phyloP scores from a whole-genome alignment of 1,140 invertebrate species.

The Galleria mellonella region DNA sequence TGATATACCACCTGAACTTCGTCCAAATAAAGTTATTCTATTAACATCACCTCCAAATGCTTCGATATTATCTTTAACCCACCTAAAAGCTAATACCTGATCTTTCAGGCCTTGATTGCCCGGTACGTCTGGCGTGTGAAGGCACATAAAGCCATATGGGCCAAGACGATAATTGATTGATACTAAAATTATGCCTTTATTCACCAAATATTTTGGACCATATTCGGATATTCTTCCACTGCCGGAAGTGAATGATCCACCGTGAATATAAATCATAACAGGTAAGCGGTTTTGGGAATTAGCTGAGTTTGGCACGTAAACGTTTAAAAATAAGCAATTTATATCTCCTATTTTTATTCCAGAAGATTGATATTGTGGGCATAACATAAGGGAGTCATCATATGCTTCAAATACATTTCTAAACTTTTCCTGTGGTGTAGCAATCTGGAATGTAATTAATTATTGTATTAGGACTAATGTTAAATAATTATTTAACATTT shows the following conservation, averaged over 20 bases:
- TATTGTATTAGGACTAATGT: not conserved
- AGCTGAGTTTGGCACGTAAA: constrained; percentile 37
- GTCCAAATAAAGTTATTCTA: constrained; percentile 78
- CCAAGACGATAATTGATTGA: constrained; percentile 78
- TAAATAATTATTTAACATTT: not conserved
- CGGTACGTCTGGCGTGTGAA: constrained; percentile 76
- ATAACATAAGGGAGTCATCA: constrained; percentile 18
- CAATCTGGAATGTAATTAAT: constrained; percentile 12
- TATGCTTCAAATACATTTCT: constrained; percentile 17
- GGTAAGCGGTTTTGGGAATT: constrained; percentile 43
- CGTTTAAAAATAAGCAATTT: constrained; percentile 46
- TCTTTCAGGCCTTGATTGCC: constrained; percentile 83
- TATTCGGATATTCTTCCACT: constrained; percentile 56
- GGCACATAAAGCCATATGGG: constrained; percentile 80
- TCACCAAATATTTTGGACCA: constrained; percentile 72
- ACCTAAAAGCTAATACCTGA: constrained; percentile 77
- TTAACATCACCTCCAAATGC: constrained; percentile 81
- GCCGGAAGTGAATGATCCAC: constrained; percentile 78
- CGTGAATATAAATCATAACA: constrained; percentile 84
- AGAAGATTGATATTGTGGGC: constrained; percentile 19
- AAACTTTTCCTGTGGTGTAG: constrained; percentile 15
- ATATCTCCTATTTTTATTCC: constrained; percentile 22
- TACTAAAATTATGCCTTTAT: constrained; percentile 75
- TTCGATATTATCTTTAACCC: constrained; percentile 78
- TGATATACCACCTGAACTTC: constrained; percentile 75